Conservation (phyloP, 1,140 invertebrate species). For the Nilaparvata lugens region DNA sequence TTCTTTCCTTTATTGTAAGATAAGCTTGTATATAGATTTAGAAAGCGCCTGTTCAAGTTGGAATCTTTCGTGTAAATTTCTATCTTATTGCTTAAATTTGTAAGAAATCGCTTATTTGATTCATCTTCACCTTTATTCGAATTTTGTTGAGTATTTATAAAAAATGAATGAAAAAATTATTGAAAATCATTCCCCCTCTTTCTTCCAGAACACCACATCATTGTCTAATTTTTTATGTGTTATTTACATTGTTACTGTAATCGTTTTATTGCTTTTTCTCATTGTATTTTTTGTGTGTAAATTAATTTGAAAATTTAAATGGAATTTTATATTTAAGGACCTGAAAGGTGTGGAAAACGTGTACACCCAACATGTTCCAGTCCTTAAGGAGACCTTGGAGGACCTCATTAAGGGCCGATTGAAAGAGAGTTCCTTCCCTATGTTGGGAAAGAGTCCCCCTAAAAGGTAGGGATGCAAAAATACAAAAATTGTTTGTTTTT, state of each 20-base stretch:
- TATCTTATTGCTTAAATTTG: too few species aligned
- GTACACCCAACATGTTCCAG: constrained; percentile 88
- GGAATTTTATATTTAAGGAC: constrained; percentile 46
- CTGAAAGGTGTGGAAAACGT: constrained; percentile 94
- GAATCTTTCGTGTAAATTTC: too few species aligned
- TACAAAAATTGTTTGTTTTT: constrained; percentile 16
- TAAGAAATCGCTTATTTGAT: too few species aligned
- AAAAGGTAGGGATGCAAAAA: neutral
- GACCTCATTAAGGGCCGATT: constrained; percentile 83
- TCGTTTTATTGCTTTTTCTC: neutral
- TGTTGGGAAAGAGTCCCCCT: constrained; percentile 38
- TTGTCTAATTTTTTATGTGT: constrained; percentile 6
- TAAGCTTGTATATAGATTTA: too few species aligned
- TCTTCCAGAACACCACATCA: too few species aligned
- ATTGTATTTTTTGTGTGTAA: neutral
- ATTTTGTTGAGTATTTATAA: too few species aligned
- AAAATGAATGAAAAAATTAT: too few species aligned
- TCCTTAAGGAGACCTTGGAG: constrained; percentile 76
- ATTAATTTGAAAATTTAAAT: constrained; percentile 7
- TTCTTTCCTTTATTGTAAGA: too few species aligned
- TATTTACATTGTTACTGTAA: too few species aligned
- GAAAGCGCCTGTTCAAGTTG: too few species aligned
- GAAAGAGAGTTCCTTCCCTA: constrained; percentile 72
- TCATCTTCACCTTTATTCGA: too few species aligned
- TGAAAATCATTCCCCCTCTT: too few species aligned